Base-by-base conservation (phyloP, 1,140 invertebrate genomes). In the Atta colombica region DNA sequence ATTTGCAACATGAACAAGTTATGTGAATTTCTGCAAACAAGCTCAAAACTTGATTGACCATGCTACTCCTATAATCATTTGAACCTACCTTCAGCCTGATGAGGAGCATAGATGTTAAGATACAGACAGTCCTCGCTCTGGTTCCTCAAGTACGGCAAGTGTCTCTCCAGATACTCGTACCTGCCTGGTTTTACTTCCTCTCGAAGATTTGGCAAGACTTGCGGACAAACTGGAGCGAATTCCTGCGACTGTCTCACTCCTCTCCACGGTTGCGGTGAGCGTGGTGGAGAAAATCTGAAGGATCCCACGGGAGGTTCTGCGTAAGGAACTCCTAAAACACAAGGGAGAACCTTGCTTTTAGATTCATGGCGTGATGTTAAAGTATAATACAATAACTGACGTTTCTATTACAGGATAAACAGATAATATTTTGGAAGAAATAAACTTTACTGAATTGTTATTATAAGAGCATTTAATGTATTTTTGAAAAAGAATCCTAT, bases 51-150 rank as follows among this genome's bases (percentile, higher is more conserved):
- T 39, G 35, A 1, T 8, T 39, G 35, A 39, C 35, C 0, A 39
- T 0, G 35, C 7, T 39, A 39, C 10, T 35, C 10, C 39, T n/a
- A 65, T 10, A 58, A 75, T 71, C 28, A 25, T 21, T 60, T 35
- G 58, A 69, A 92, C 92, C 92, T 95, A 95, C 93, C 95, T 95
- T 97, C 95, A 96, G 96, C 96, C 93, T 96, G 96, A 91, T 97
- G 96, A 14, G 99, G 98, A n/a, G 98, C 97, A 93, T 99, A 99
- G 81, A 99, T 97, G 94, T 99, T 99, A 71, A 99, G 96, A 93
- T 98, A 98, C 10, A 99, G 95, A 93, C 99, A 99, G 94, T 99
- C 98, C 95, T 99, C 99, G 72, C 96, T 98, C 94, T 99, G 97
- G 88, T 98, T 97, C 71, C 95, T 96, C 35, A 99, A 95, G 91